A percentile compares a stretch with the other conserved stretches of the same genome.
Evolutionary conservation across 2,113 vertebrate species (phyloP).

Genomic region (Rostratula benghalensis): DNA sequence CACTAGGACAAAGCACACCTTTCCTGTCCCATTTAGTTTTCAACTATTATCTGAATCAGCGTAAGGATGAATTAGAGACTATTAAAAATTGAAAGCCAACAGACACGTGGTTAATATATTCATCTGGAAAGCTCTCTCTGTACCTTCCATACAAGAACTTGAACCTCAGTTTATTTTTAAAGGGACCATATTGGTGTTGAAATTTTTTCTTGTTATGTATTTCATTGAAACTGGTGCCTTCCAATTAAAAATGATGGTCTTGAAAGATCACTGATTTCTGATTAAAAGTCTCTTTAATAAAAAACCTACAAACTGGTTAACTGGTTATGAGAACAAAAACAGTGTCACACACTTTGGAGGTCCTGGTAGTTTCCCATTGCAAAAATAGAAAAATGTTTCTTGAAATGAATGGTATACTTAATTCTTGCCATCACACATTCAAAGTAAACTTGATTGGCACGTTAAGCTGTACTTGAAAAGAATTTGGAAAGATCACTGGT

Average conservation of each 20-base stretch:
- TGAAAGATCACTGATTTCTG: neutral
- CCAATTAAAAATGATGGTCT: neutral
- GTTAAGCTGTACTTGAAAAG: neutral
- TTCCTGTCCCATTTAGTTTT: neutral
- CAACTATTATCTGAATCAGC: neutral
- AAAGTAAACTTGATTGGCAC: neutral
- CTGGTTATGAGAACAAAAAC: neutral
- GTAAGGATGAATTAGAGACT: neutral
- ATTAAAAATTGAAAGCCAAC: neutral
- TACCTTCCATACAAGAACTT: neutral
- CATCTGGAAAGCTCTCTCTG: neutral
- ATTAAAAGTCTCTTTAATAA: neutral
- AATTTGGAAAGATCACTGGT: neutral
- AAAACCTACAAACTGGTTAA: neutral
- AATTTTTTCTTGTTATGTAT: neutral
- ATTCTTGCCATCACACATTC: neutral
- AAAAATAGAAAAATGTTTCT: neutral
- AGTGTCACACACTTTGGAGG: neutral
- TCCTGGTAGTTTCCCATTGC: neutral
- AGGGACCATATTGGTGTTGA: neutral
- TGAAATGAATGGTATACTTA: neutral
- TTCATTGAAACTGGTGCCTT: neutral
- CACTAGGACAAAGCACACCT: rapidly evolving
- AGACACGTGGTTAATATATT: neutral
- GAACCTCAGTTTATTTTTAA: neutral